A percentile compares a stretch with the other conserved stretches of the same genome.
Conservation (phyloP, 2,888 invertebrate genomes). For the Eupeodes latifasciatus region DNA sequence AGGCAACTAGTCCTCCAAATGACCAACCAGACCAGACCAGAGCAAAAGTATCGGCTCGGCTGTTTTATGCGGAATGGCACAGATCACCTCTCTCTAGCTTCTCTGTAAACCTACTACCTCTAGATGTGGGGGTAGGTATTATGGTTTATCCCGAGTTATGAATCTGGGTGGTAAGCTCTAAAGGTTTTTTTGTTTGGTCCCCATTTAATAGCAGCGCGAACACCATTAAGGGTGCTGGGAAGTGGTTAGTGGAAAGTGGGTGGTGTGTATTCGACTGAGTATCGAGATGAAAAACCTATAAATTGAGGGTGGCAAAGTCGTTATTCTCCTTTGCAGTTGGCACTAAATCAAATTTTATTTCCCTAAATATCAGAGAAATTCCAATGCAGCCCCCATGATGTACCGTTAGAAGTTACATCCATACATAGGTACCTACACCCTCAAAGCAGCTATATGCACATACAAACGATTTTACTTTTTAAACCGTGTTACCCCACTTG, state of each 20-base stretch:
- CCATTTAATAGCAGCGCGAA: neutral
- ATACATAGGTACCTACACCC: neutral
- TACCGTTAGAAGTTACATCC: neutral
- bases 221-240: conserved; percentile 16
- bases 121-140: conserved; percentile 41
- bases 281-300: conserved; percentile 59
- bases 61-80: conserved; percentile 18
- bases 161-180: neutral
- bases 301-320: conserved; percentile 71
- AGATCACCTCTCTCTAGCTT: conserved; percentile 36
- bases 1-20: conserved; percentile 46
- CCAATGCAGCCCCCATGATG: conserved; percentile 49
- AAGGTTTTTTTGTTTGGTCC: neutral
- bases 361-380: conserved; percentile 77
- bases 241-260: neutral
- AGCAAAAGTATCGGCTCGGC: conserved; percentile 33
- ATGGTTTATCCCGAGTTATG: conserved; percentile 69
- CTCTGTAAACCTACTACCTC: neutral
- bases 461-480: conserved; percentile 17
- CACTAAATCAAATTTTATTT: conserved; percentile 84
- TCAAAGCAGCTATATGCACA: neutral
- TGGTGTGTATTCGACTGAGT: neutral
- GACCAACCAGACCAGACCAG: neutral
- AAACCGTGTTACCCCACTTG: conserved; percentile 65
- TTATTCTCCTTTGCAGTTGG: conserved; percentile 77